Evolutionary conservation across 2,113 vertebrate species (phyloP).

Genomic region (Anarhynchus alexandrinus): DNA sequence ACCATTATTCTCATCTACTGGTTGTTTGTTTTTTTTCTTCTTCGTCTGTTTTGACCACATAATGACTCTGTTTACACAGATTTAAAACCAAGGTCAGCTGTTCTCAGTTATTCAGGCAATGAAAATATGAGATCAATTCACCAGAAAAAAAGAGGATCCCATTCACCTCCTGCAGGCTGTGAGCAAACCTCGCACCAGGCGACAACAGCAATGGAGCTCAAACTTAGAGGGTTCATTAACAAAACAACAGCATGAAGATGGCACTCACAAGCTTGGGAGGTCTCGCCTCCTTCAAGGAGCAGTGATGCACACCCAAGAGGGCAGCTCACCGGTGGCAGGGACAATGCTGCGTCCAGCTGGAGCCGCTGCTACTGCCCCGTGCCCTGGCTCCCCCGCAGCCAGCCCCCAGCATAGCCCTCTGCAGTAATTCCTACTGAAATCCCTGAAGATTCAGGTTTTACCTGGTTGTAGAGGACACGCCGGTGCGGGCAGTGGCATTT

Average conservation of each 20-base stretch:
- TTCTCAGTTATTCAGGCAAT: background rate
- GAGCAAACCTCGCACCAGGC: background rate
- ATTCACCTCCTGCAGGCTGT: background rate
- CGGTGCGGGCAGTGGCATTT: accelerated
- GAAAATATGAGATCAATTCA: background rate
- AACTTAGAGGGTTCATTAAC: background rate
- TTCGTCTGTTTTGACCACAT: background rate
- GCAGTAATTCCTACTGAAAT: accelerated
- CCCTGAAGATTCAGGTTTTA: background rate
- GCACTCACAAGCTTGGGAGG: background rate
- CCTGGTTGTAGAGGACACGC: background rate
- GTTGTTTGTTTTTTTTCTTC: background rate
- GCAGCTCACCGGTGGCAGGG: background rate
- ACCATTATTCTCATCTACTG: background rate
- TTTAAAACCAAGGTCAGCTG: background rate
- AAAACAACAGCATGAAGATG: background rate
- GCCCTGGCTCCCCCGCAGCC: accelerated
- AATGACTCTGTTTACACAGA: background rate
- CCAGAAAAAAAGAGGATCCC: background rate
- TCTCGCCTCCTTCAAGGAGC: background rate
- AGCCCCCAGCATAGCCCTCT: background rate
- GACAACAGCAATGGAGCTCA: background rate
- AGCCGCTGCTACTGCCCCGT: accelerated
- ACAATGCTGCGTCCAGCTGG: accelerated
- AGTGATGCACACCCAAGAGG: accelerated